Percentiles rank a stretch among this genome's conserved stretches.
Conservation (phyloP, 2,797 vertebrate species). For the Chelonia mydas region DNA sequence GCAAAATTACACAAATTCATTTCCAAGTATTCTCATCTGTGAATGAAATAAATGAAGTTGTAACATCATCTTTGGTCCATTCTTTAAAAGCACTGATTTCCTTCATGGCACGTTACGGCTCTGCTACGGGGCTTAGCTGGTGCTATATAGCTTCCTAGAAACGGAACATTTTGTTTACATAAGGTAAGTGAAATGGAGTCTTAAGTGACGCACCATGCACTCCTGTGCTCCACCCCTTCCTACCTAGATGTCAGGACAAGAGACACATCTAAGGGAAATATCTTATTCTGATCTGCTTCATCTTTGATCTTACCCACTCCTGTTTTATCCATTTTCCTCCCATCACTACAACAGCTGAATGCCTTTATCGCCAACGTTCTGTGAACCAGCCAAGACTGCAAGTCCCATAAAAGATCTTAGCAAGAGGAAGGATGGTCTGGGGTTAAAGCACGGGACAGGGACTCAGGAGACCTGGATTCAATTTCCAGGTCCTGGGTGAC, state of each 20-base stretch:
- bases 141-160: background rate
- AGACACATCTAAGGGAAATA: background rate
- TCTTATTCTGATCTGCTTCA: background rate
- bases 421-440: background rate
- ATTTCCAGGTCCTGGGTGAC: background rate
- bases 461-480: background rate
- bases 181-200: background rate
- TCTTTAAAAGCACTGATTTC: background rate
- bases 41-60: constrained; percentile 1
- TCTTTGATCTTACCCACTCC: background rate
- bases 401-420: background rate
- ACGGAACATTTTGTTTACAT: background rate
- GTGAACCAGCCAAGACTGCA: background rate
- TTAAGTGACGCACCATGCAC: no score
- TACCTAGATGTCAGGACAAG: background rate
- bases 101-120: background rate
- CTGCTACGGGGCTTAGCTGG: background rate
- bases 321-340: background rate
- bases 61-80: background rate
- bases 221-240: background rate
- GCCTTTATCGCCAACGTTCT: background rate
- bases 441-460: background rate
- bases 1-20: background rate
- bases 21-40: background rate
- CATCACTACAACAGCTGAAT: background rate